Evolutionary conservation across 2,888 invertebrate species (phyloP), one percentile per base, ranked within the genome.

Genomic region (Hedychridium roseum): DNA sequence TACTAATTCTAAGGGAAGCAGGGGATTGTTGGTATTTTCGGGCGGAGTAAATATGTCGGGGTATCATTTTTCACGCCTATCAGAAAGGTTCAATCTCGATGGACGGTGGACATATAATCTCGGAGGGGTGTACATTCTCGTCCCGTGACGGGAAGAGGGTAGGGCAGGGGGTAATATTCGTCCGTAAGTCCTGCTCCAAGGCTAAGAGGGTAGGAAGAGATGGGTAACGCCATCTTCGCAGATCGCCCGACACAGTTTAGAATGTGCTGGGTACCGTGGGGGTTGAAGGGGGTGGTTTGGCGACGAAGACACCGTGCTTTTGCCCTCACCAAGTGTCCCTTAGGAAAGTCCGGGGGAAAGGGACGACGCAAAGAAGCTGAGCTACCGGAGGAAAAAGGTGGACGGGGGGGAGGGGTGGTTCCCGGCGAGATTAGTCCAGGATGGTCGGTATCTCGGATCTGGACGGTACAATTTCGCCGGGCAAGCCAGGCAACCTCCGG

Each of bases 211-310:
- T 52, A 16, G 39, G 32, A 43, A 30, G 38, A 17, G 16, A 3
- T 20, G 16, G 6, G 28, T 11, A 41, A 38, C 39, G 38, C 45
- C 50, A 45, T 46, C 42, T 53, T 53, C 38, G 11, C 27, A 41
- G 17, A 15, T 23, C 28, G 37, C 28, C 23, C 17, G 35, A 4
- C 28, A 20, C 18, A 40, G 12, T 16, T n/a, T n/a, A n/a, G n/a
- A n/a, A n/a, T n/a, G n/a, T 14, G n/a, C 26, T 38, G 2, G 38
- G n/a, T 11, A 3, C 4, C 9, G 6, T 2, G 11, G 23, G 21
- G 20, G 14, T 9, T 23, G 1, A 35, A 35, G 12, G 9, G n/a
- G n/a, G n/a, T n/a, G n/a, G n/a, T n/a, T n/a, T 3, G 18, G 14
- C 20, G 14, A 23, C 5, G 23, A 16, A 37, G 15, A 12, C 14